Evolutionary conservation across 2,797 vertebrate species (phyloP).

Genomic region (Pipistrellus kuhlii): DNA sequence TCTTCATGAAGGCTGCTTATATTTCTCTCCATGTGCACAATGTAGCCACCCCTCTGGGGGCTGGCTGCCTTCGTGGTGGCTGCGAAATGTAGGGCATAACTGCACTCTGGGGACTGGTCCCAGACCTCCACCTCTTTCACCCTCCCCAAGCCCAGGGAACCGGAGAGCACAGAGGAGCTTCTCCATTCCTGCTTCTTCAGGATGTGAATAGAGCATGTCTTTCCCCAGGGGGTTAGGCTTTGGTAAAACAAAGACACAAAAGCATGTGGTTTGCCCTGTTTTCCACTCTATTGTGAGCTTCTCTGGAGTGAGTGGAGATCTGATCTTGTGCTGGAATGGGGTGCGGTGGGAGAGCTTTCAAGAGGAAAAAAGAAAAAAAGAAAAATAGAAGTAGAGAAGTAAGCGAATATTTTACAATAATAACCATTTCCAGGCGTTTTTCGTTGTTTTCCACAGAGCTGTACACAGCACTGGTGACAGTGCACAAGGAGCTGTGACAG

Average conservation of each 20-base stretch:
- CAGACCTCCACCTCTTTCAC: conserved; percentile 39
- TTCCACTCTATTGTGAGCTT: conserved; percentile 22
- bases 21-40: conserved; percentile 74
- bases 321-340: conserved; percentile 15
- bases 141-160: conserved; percentile 2
- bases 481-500: not conserved
- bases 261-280: conserved; percentile 64
- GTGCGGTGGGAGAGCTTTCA: not conserved
- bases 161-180: conserved; percentile 39
- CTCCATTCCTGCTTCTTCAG: conserved; percentile 41
- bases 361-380: not conserved
- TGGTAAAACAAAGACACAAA: conserved; percentile 75
- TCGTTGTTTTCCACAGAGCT: not conserved
- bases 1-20: conserved; percentile 71
- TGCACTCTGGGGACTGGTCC: conserved; percentile 35
- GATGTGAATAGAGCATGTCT: conserved; percentile 66
- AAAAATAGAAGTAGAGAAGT: not conserved
- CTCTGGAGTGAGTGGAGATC: conserved; percentile 11
- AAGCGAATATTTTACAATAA: not conserved
- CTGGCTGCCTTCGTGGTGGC: conserved; percentile 74
- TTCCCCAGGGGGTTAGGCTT: conserved; percentile 55
- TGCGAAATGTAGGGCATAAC: conserved; percentile 45
- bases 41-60: conserved; percentile 9
- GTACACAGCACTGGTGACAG: not conserved
- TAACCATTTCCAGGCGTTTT: not conserved